Percentiles rank a stretch among this genome's conserved stretches.
Conservation (phyloP, 2,113 vertebrate species). For the Nerophis ophidion region DNA sequence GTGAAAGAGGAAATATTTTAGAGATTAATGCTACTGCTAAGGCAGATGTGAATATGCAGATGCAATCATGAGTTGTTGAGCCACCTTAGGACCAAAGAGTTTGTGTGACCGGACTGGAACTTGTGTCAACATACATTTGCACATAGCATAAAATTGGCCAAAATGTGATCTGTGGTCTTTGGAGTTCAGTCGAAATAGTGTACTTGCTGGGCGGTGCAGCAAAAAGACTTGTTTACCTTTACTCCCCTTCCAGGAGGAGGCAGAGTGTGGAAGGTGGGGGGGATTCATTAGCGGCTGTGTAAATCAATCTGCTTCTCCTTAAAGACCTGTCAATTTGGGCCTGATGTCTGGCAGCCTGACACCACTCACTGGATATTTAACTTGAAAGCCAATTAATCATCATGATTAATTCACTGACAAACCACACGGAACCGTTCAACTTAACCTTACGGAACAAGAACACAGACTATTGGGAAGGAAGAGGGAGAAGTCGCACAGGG, state of each 20-base stretch:
- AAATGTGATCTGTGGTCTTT: constrained; percentile 21
- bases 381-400: constrained; percentile 79
- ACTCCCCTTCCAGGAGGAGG: constrained; percentile 61
- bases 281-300: constrained; percentile 74
- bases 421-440: constrained; percentile 71
- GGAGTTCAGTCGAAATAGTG: constrained; percentile 36
- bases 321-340: constrained; percentile 76
- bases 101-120: not conserved
- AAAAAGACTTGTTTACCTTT: constrained; percentile 68
- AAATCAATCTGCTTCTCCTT: constrained; percentile 77
- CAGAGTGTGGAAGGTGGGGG: constrained; percentile 13
- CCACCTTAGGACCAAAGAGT: not conserved
- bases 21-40: not conserved
- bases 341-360: constrained; percentile 73
- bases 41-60: not conserved
- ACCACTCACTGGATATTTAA: constrained; percentile 75
- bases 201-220: constrained; percentile 29
- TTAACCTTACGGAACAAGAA: constrained; percentile 54
- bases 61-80: not conserved
- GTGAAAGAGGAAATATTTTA: not conserved
- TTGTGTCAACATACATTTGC: not conserved
- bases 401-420: constrained; percentile 77
- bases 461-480: constrained; percentile 32
- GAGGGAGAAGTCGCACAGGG: constrained; percentile 30
- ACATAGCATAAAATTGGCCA: not conserved